Evolutionary conservation across 2,797 vertebrate species (phyloP).

Genomic region (Alcedo atthis): DNA sequence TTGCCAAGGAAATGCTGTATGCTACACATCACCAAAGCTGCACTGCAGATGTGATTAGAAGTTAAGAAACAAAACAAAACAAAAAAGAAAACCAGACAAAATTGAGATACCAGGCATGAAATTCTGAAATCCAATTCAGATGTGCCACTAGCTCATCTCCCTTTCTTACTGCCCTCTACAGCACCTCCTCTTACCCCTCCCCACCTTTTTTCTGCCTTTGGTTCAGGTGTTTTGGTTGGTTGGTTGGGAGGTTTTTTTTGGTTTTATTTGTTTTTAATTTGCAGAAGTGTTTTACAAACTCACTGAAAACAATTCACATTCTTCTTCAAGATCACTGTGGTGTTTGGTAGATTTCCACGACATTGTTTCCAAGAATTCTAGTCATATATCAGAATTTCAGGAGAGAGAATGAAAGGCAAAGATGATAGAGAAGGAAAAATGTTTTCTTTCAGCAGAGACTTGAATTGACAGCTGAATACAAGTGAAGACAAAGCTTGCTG

Average conservation of each 20-base stretch:
- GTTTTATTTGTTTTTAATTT: not conserved
- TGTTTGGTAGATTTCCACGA: not conserved
- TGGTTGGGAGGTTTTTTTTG: too few relatives aligned
- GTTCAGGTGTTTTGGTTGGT: too few relatives aligned
- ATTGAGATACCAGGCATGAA: not conserved
- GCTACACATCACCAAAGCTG: not conserved
- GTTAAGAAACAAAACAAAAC: not conserved
- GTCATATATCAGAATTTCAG: not conserved
- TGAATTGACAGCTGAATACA: not conserved
- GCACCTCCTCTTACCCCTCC: rapidly evolving
- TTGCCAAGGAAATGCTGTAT: not conserved
- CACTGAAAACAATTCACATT: not conserved
- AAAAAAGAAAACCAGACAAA: not conserved
- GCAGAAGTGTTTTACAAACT: not conserved
- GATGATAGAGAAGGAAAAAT: not conserved
- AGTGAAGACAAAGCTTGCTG: not conserved
- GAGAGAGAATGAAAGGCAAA: not conserved
- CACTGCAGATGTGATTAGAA: not conserved
- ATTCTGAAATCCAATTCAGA: not conserved
- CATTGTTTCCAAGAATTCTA: not conserved
- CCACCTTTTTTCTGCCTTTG: not conserved
- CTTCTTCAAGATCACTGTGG: not conserved
- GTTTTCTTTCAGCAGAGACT: not conserved
- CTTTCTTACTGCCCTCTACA: not conserved
- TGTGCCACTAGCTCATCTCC: not conserved